These are phyloP conservation scores for Lanistes nyassanus DNA, from an alignment of 1,140 invertebrate genomes.

Conservation along the genomic window DNA sequence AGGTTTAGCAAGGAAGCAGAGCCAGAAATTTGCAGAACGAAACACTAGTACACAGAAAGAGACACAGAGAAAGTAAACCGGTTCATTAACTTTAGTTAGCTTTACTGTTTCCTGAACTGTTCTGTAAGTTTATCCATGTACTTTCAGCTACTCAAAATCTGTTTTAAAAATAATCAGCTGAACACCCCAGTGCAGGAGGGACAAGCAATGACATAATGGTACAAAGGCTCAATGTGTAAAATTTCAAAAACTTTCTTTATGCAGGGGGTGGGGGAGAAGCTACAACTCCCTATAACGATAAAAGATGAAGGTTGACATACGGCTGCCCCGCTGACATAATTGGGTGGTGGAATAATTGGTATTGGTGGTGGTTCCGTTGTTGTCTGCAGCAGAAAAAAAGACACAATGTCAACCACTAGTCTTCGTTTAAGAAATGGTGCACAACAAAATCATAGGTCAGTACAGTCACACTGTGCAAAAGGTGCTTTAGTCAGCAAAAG, in stretches of 20 bases:
- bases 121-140: too few relatives aligned
- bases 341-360: constrained; percentile 26
- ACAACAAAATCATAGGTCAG: not conserved
- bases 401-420: not conserved
- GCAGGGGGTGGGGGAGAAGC: too few relatives aligned
- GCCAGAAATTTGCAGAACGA: too few relatives aligned
- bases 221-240: not conserved
- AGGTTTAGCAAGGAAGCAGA: too few relatives aligned
- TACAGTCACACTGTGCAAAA: not conserved
- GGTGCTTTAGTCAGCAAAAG: not conserved
- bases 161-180: too few relatives aligned
- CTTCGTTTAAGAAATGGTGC: not conserved
- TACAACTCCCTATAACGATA: not conserved
- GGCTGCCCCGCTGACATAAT: constrained; percentile 16
- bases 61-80: too few relatives aligned
- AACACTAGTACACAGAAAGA: too few relatives aligned
- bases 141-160: too few relatives aligned
- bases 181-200: not conserved
- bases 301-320: constrained; percentile 9
- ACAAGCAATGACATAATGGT: not conserved
- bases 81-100: too few relatives aligned
- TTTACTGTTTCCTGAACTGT: too few relatives aligned
- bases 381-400: constrained; percentile 35
- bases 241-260: not conserved
- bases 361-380: constrained; percentile 30